Evolutionary conservation across 1,140 invertebrate genomes (phyloP).

Genomic region (Diploscapter pachys): DNA sequence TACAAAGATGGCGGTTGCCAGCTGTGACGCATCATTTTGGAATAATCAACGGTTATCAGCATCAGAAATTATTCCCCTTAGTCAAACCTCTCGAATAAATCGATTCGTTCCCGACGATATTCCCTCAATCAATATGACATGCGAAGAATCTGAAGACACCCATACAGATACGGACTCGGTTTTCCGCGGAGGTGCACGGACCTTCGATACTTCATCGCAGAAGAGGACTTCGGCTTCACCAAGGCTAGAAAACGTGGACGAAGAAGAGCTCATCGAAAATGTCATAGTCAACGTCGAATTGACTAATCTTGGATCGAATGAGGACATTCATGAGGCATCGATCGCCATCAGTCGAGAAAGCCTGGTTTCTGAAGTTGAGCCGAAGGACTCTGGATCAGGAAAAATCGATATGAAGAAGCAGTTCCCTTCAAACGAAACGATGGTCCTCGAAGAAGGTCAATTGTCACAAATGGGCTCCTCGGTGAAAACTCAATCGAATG

Average conservation of each 20-base stretch:
- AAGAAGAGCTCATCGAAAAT: constrained; percentile 15
- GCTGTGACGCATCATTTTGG: too few relatives aligned
- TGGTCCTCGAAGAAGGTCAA: not conserved
- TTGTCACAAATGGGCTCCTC: constrained; percentile 10
- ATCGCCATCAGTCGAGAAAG: constrained; percentile 8
- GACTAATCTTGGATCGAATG: constrained; percentile 11
- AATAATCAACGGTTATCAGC: too few relatives aligned
- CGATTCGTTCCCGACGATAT: constrained; percentile 22
- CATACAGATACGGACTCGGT: constrained; percentile 39
- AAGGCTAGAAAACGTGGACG: not conserved
- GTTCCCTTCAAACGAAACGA: not conserved
- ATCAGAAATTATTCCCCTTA: too few relatives aligned
- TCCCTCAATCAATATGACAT: constrained; percentile 44
- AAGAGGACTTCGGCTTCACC: too few relatives aligned
- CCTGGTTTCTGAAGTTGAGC: not conserved
- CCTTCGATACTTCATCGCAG: not conserved
- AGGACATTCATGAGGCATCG: constrained; percentile 1
- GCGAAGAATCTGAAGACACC: constrained; percentile 45
- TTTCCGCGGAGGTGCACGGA: too few relatives aligned
- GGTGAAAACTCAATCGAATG: constrained; percentile 30
- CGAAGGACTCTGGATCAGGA: constrained; percentile 1
- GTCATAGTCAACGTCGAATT: constrained; percentile 29
- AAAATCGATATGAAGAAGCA: not conserved
- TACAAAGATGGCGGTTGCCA: too few relatives aligned
- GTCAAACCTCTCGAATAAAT: too few relatives aligned